These are phyloP conservation scores for Vidua chalybeata DNA, from an alignment of 2,113 vertebrate genomes.

Conservation along the genomic window DNA sequence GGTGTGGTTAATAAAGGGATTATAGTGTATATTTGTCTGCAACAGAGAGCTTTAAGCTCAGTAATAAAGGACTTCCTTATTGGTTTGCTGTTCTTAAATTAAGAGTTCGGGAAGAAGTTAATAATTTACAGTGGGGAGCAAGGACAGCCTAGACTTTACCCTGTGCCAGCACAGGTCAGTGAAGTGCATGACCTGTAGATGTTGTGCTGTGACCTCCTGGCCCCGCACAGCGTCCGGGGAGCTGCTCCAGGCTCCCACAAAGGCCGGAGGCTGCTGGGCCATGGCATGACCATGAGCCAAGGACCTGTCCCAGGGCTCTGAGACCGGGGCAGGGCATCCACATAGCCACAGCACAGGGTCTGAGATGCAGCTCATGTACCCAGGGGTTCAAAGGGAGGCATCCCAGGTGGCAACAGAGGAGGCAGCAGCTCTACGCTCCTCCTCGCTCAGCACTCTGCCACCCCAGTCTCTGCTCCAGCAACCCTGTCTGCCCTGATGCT, in stretches of 20 bases:
- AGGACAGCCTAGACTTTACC: not conserved
- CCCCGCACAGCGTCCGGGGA: fast-evolving
- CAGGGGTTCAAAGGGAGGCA: not conserved
- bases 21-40: not conserved
- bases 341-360: not conserved
- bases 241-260: fast-evolving
- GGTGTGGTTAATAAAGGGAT: not conserved
- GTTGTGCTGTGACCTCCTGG: not conserved
- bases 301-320: not conserved
- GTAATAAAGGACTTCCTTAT: not conserved
- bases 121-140: not conserved
- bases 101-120: not conserved
- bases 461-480: not conserved
- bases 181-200: not conserved
- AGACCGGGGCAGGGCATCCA: not conserved
- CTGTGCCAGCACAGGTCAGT: not conserved
- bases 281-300: fast-evolving
- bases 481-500: not conserved
- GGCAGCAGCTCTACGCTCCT: not conserved
- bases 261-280: not conserved
- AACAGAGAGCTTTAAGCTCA: not conserved
- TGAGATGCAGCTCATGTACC: not conserved
- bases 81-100: not conserved
- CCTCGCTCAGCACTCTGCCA: not conserved
- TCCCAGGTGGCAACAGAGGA: not conserved